Evolutionary conservation across 30 jellyfish, hydroid and myxozoan species (phyloP).

Genomic region (Euphysa ruthae): DNA sequence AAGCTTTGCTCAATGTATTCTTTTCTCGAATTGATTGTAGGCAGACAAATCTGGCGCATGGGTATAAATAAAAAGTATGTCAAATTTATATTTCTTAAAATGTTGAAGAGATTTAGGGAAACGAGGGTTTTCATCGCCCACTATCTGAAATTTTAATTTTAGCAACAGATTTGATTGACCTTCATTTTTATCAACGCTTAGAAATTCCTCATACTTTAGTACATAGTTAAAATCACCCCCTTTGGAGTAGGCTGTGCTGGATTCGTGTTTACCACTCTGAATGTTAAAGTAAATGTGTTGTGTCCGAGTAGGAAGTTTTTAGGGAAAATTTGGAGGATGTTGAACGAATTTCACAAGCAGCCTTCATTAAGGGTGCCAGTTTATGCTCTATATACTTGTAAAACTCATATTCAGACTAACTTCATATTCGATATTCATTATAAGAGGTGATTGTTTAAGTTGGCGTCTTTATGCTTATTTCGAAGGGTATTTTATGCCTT

Average conservation of each 20-base stretch:
- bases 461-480: too few species aligned
- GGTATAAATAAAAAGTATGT: background rate
- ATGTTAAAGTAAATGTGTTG: too few species aligned
- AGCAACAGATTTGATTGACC: background rate
- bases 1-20: slow-evolving; percentile 1
- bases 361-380: too few species aligned
- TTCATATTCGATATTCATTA: too few species aligned
- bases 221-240: background rate
- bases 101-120: background rate
- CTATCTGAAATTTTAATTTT: background rate
- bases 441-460: too few species aligned
- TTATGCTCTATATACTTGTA: too few species aligned
- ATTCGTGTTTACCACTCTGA: background rate
- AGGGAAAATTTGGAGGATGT: too few species aligned
- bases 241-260: background rate
- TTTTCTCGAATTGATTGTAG: background rate
- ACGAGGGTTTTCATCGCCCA: background rate
- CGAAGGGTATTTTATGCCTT: too few species aligned
- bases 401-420: too few species aligned
- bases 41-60: slow-evolving; percentile 1
- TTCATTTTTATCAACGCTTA: background rate
- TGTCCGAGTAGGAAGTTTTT: too few species aligned
- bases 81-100: background rate
- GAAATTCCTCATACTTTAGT: background rate
- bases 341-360: too few species aligned